A percentile compares a stretch with the other conserved stretches of the same genome.
These are phyloP conservation scores for Prionailurus viverrinus DNA, from an alignment of 2,113 vertebrate species.

Conservation along the genomic window DNA sequence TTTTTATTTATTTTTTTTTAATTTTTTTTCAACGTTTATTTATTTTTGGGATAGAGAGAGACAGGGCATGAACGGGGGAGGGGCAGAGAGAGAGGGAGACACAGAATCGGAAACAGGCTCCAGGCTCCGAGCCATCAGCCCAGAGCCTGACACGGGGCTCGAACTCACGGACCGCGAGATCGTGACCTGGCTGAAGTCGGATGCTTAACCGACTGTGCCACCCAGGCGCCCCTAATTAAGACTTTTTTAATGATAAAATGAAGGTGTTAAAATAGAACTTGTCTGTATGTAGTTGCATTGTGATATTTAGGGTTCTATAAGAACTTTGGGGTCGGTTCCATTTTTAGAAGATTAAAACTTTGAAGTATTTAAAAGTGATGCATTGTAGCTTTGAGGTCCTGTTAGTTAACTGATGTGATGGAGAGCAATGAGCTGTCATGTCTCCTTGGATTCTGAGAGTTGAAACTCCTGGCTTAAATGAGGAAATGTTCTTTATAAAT, in stretches of 20 bases:
- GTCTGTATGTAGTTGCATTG: background rate
- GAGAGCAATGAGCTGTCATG: background rate
- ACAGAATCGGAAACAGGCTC: too few relatives aligned
- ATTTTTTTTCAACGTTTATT: background rate
- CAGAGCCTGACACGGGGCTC: too few relatives aligned
- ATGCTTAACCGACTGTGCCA: too few relatives aligned
- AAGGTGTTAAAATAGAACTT: background rate
- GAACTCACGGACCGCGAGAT: too few relatives aligned
- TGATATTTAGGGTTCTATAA: background rate
- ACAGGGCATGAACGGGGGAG: too few relatives aligned
- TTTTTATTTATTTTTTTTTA: background rate
- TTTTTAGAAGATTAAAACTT: background rate
- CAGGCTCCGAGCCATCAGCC: too few relatives aligned
- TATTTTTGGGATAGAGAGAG: too few relatives aligned
- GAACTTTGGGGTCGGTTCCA: background rate
- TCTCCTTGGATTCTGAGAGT: background rate
- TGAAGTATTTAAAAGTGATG: background rate
- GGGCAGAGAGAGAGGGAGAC: too few relatives aligned
- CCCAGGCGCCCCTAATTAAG: background rate
- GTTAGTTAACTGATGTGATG: background rate
- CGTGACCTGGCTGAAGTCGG: too few relatives aligned
- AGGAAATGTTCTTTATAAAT: background rate
- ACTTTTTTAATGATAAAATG: background rate
- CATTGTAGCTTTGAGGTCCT: background rate
- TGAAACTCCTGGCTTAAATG: background rate